phyloP scores from a whole-genome alignment of 2,888 invertebrate species.

The Axea sp. region DNA sequence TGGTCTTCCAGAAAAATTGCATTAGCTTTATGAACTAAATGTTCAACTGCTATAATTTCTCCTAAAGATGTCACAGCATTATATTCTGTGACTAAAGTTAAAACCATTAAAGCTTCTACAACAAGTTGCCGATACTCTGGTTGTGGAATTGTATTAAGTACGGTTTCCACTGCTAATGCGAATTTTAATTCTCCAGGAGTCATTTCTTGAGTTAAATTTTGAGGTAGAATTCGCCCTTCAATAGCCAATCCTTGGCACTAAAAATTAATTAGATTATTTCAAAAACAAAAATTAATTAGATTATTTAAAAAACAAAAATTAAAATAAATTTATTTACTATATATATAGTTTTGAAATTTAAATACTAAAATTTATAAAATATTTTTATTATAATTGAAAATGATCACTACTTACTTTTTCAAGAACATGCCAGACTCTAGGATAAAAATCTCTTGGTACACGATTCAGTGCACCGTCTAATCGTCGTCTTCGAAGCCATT shows the following conservation, averaged over 20 bases:
- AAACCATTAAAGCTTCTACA: slow-evolving; percentile 97
- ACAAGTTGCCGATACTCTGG: slow-evolving; percentile 98
- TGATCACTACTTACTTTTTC: slow-evolving; percentile 84
- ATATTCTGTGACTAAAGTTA: slow-evolving; percentile 93
- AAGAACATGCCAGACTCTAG: slow-evolving; percentile 94
- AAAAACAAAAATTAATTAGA: background rate
- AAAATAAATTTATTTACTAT: too few relatives aligned
- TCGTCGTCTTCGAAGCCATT: slow-evolving; percentile 96
- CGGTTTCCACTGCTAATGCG: slow-evolving; percentile 97
- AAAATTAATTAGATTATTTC: too few relatives aligned
- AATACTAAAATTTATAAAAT: too few relatives aligned
- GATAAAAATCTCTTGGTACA: slow-evolving; percentile 98
- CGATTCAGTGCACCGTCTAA: slow-evolving; percentile 98
- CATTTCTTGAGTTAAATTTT: slow-evolving; percentile 98
- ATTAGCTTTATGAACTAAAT: slow-evolving; percentile 96
- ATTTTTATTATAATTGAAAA: too few relatives aligned
- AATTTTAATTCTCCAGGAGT: slow-evolving; percentile 99
- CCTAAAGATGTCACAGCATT: slow-evolving; percentile 89
- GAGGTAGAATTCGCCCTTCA: slow-evolving; percentile 93
- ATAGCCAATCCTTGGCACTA: slow-evolving; percentile 96
- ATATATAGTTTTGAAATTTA: too few relatives aligned
- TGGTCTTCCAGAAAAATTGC: slow-evolving; percentile 97
- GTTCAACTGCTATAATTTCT: slow-evolving; percentile 92
- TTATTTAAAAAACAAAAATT: slow-evolving; percentile 4
- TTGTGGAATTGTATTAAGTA: slow-evolving; percentile 97